Base-by-base conservation (phyloP, 2,888 invertebrate species). In the Stenoptilia bipunctidactyla region DNA sequence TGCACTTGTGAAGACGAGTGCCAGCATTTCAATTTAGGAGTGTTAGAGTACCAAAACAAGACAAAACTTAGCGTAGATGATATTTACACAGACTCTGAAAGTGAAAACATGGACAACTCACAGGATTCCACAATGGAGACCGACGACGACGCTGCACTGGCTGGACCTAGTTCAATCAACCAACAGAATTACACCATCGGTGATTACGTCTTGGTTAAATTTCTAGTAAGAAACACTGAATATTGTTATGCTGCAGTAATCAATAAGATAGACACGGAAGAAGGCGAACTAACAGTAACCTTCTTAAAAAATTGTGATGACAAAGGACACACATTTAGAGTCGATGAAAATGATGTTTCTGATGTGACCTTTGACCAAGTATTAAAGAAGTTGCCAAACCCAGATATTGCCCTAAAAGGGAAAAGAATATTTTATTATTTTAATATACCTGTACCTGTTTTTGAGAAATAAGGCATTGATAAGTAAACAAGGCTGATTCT, bases 1-100 rank as follows among this genome's bases (percentile, higher is more conserved):
- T 41, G 38, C 37, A 48, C 48, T 48, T 53, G 53, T 66, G 68
- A 27, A 61, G 34, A 10, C 13, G 14, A n/a, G n/a, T 41, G 41
- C 35, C 25, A 38, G 30, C 36, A 41, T 36, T 41, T 35, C 20
- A 41, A 41, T 1, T 38, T 41, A 27, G 41, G 41, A n/a, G 35
- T 38, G 25, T 27, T 38, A 36, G 15, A n/a, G 4, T 40, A 40
- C 33, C 40, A 34, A 15, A 44, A 15, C 38, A 36, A 38, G 14
- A 34, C 25, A 38, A 20, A 40, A 10, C 39, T 34, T 9, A 27
- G 40, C 34, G 44, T 41, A n/a, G 15, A 33, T 15, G 27, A 13
- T 0, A 12, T 45, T 34, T 45, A 8, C 39, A 36, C 40, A 15
- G 45, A 43, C 41, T 45, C 38, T 30, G 42, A 46, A 40, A n/a